Evolutionary conservation across 1,140 invertebrate species (phyloP).

Genomic region (Leptinotarsa defecta): DNA sequence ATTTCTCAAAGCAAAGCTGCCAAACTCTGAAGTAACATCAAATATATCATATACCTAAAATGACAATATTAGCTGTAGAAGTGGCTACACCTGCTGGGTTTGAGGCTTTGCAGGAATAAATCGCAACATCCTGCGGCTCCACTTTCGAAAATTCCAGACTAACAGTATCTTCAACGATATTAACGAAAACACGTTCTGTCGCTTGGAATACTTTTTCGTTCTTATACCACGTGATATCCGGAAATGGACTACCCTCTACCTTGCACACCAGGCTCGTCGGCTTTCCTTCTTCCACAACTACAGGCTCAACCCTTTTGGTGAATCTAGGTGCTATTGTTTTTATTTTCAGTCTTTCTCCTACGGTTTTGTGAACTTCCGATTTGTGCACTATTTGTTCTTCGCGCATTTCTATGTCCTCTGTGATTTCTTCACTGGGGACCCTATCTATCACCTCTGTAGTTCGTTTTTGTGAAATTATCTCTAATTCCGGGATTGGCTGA

Average conservation of each 20-base stretch:
- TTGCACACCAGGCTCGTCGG: conserved; percentile 68
- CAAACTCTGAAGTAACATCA: not conserved
- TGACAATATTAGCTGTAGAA: conserved; percentile 74
- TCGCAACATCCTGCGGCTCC: conserved; percentile 71
- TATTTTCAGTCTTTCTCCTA: conserved; percentile 59
- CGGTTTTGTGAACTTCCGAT: conserved; percentile 57
- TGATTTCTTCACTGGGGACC: conserved; percentile 58
- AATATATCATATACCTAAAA: conserved; percentile 62
- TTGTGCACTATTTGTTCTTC: conserved; percentile 54
- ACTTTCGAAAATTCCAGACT: conserved; percentile 70
- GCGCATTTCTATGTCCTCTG: conserved; percentile 55
- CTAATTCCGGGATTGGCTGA: conserved; percentile 62
- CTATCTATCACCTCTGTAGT: conserved; percentile 57
- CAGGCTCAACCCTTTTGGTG: conserved; percentile 70
- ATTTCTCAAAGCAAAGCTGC: too few relatives aligned
- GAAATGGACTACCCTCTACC: conserved; percentile 70
- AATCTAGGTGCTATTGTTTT: conserved; percentile 70
- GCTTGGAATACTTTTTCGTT: conserved; percentile 71
- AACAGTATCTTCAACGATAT: conserved; percentile 64
- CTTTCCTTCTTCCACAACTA: conserved; percentile 65
- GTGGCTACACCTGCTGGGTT: conserved; percentile 80
- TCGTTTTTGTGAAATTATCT: conserved; percentile 57
- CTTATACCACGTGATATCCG: conserved; percentile 77
- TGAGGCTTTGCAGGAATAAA: conserved; percentile 78
- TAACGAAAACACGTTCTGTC: conserved; percentile 67